Base-by-base conservation (phyloP, 2,113 vertebrate species). In the Abramis brama region DNA sequence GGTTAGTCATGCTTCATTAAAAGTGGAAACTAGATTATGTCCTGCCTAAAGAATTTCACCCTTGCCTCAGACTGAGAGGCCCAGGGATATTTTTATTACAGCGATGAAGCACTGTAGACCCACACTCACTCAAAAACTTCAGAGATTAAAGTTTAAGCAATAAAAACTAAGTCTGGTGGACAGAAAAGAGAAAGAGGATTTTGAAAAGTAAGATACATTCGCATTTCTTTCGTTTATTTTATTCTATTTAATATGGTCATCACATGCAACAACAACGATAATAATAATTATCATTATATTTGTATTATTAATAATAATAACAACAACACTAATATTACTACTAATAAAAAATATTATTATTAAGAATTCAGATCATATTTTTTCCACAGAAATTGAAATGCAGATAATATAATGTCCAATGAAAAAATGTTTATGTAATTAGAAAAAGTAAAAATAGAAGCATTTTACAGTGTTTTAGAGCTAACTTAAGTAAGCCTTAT, bases 101-200 rank as follows among this genome's bases (percentile, higher is more conserved):
- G 4, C 23, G 30, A 52, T 52, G 15, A 23, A 57, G 55, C 55
- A 23, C 19, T 57, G 55, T 6, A 77, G 13, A 55, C 25, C 7
- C n/a, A 30, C 13, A 30, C 27, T 52, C 8, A 0, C 36, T 71
- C 9, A 55, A 33, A 30, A 77, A 77, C 25, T 39, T 57, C 21
- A 79, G 77, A 79, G 68, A 71, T 71, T 71, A 39, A 36, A 70
- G 66, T 68, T 74, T 15, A 75, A 75, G 43, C 39, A 15, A 47
- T 50, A 52, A 17, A 75, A 70, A 39, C 66, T 19, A 50, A 52
- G 15, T 6, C 45, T 50, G 45, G 47, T 50, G 25, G 25, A 76
- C 13, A 17, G 6, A 13, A 7, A 27, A 30, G 47, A 55, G 47
- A 77, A 77, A 77, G 12, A 25, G 45, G 73, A 75, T 19, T 68